Evolutionary conservation across 2,888 invertebrate genomes (phyloP), one percentile per base, ranked within the genome.

Genomic region (Pantelozetes paolii): DNA sequence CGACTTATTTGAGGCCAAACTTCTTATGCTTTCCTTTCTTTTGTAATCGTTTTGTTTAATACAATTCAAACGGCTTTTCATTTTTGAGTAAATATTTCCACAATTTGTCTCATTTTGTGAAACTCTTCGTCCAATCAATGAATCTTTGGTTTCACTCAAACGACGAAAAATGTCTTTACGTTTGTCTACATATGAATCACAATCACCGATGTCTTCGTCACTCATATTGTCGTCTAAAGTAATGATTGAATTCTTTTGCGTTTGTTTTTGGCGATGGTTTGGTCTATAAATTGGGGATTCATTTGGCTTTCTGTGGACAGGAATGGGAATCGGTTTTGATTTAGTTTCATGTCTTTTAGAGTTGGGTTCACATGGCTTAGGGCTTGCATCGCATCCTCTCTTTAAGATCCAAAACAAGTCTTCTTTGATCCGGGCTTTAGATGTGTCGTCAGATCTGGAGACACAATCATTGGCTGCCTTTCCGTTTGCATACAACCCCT

Each of bases 371-470:
- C n/a, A n/a, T n/a, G 32, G 23, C 30, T 6, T 9, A 23, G 23
- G 20, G 1, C 40, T 67, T 2, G 3, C 20, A n/a, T 40, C 15
- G 11, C 23, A 40, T 20, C 23, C 15, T 6, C 18, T 30, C 3
- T 18, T 59, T 23, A 67, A 20, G 18, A 67, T 67, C 67, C 67
- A 67, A 67, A 36, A 15, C 67, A 67, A 67, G 67, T 67, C 67
- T 67, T 67, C 67, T 36, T 67, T 36, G 32, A 67, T 67, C 23
- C 67, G 28, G 13, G 67, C 67, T 23, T 23, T 67, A 13, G 36
- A 42, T 54, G 1, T 64, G 64, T 64, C 20, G 15, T 32, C 40
- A 36, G n/a, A n/a, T 36, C 20, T 20, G 8, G 6, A 9, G n/a
- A n/a, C 20, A 13, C 18, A 1, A 32, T 62, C 32, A 6, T 36